phyloP scores from a whole-genome alignment of 2,888 invertebrate species.

The Oxycera nigricornis region DNA sequence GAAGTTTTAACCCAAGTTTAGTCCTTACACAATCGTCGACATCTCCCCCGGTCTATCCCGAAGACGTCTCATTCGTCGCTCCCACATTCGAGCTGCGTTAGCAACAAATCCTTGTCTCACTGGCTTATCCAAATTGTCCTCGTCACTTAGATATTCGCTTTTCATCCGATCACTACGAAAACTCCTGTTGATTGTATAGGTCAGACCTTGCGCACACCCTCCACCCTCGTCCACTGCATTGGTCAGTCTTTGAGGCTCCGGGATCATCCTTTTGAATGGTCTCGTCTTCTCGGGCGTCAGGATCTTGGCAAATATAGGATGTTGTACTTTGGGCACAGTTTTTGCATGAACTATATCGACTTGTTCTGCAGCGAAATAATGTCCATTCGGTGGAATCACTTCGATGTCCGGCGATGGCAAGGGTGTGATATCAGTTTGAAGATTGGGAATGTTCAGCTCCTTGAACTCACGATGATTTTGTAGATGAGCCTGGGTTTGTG shows the following conservation, averaged over 20 bases:
- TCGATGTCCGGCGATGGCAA: slow-evolving; percentile 41
- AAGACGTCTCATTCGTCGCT: slow-evolving; percentile 23
- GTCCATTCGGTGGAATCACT: slow-evolving; percentile 42
- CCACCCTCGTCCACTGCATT: background rate
- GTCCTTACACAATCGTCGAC: background rate
- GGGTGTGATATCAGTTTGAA: slow-evolving; percentile 31
- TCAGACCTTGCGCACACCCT: background rate
- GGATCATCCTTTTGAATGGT: slow-evolving; percentile 29
- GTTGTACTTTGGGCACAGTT: slow-evolving; percentile 46
- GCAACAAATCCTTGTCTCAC: slow-evolving; percentile 46
- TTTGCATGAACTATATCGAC: slow-evolving; percentile 48
- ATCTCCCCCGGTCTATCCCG: background rate
- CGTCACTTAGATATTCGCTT: slow-evolving; percentile 32
- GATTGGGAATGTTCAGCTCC: slow-evolving; percentile 22
- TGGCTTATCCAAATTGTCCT: slow-evolving; percentile 42
- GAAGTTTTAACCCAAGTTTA: too few species aligned
- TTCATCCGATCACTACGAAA: slow-evolving; percentile 11
- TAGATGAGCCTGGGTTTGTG: slow-evolving; percentile 24
- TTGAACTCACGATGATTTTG: slow-evolving; percentile 1
- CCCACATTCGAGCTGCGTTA: slow-evolving; percentile 48
- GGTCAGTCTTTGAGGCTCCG: slow-evolving; percentile 27
- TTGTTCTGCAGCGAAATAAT: slow-evolving; percentile 46
- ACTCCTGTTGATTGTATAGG: background rate
- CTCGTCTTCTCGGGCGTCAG: slow-evolving; percentile 46
- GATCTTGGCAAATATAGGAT: slow-evolving; percentile 48